Base-by-base conservation (phyloP, 2,113 vertebrate genomes). In the Hippolais icterina region DNA sequence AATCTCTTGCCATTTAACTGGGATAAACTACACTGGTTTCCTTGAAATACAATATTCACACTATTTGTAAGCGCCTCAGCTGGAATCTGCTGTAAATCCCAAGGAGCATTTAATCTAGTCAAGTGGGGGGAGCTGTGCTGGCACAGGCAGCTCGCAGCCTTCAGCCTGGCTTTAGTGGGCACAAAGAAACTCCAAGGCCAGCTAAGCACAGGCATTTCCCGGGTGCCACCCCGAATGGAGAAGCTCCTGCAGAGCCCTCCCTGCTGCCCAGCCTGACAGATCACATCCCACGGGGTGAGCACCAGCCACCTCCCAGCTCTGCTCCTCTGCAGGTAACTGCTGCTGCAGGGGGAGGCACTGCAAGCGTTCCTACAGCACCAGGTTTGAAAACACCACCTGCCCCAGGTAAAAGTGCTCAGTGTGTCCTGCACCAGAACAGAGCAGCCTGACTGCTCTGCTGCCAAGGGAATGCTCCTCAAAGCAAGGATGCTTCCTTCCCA, bases 21-120 rank as follows among this genome's bases (percentile, higher is more conserved):
- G 90, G 91, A 94, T 94, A 91, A 89, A 86, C 95, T 29, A 49
- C 78, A 35, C 52, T 12, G 37, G 85, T 95, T 92, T 95, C 91
- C 88, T 90, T 96, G 96, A 97, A 96, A 97, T 50, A 95, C 95
- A 97, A 95, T 97, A 97, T 96, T 96, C 94, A 94, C 94, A 72
- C 96, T 91, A 91, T 95, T 61, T 90, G 63, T 64, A 77, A 82
- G 79, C 1, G 27, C 83, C 95, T 91, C 94, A 77, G 33, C 77
- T 83, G 95, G 95, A 89, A 96, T 94, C 89, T 83, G 69, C 28
- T 75, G 94, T 37, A 96, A 97, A 97, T 94, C 94, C 95, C 94
- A 87, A 59, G 27, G 2, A 87, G 71, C 56, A 91, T 77, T 95
- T 93, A 68, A 89, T 69, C 82, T 15, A 70, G 60, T 29, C 89